A percentile compares a stretch with the other conserved stretches of the same genome.
Conservation (phyloP, 2,888 invertebrate genomes). For the Euzophera pinguis region DNA sequence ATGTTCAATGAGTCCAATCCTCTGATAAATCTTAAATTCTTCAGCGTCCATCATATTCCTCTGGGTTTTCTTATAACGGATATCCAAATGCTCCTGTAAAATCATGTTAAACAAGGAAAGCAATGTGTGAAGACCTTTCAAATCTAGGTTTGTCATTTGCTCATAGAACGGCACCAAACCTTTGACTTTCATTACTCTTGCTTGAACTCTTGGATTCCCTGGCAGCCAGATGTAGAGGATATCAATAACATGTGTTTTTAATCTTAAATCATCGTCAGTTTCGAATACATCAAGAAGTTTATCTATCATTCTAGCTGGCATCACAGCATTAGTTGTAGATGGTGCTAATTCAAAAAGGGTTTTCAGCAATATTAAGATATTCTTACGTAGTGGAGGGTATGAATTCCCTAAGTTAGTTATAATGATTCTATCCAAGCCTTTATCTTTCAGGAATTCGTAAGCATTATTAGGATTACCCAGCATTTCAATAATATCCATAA, state of each 20-base stretch:
- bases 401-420: conserved; percentile 29
- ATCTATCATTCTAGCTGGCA: conserved; percentile 47
- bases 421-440: conserved; percentile 48
- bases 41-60: conserved; percentile 34
- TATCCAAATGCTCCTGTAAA: conserved; percentile 50
- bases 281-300: conserved; percentile 55
- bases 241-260: conserved; percentile 52
- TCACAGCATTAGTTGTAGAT: conserved; percentile 32
- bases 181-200: conserved; percentile 55
- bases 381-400: conserved; percentile 25
- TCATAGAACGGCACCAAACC: conserved; percentile 58
- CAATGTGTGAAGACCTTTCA: conserved; percentile 35
- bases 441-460: conserved; percentile 44
- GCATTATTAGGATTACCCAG: conserved; percentile 38
- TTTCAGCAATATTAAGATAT: conserved; percentile 27
- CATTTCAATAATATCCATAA: conserved; percentile 37
- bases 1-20: conserved; percentile 55
- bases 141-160: conserved; percentile 48
- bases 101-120: conserved; percentile 58
- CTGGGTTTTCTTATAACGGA: conserved; percentile 29
- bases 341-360: conserved; percentile 45
- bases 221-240: conserved; percentile 55
- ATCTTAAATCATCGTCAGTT: conserved; percentile 37
- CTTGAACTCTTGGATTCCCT: conserved; percentile 52
- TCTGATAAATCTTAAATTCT: conserved; percentile 41